phyloP scores from a whole-genome alignment of 2,888 invertebrate species.

The Megamerina dolium region DNA sequence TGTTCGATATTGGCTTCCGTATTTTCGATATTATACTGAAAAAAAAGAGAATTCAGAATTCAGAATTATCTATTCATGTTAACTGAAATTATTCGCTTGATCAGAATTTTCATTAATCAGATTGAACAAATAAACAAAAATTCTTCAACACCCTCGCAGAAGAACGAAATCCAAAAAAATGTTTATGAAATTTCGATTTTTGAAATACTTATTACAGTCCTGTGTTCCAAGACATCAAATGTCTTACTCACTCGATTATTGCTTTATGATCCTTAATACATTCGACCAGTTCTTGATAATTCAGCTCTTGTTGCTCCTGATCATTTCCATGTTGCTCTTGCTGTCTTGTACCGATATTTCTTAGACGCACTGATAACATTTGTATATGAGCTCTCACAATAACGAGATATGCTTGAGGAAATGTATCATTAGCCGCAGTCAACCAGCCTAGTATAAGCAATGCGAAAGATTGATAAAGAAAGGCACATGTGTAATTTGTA shows the following conservation, averaged over 20 bases:
- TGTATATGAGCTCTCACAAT: slow-evolving; percentile 35
- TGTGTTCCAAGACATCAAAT: too few species aligned
- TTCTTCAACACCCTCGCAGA: too few species aligned
- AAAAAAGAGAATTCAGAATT: too few species aligned
- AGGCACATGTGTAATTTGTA: slow-evolving; percentile 20
- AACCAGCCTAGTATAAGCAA: slow-evolving; percentile 18
- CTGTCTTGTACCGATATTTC: slow-evolving; percentile 15
- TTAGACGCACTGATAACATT: slow-evolving; percentile 30
- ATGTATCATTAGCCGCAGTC: slow-evolving; percentile 29
- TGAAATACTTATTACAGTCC: too few species aligned
- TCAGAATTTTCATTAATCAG: too few species aligned
- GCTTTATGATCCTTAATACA: slow-evolving; percentile 38
- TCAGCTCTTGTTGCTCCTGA: slow-evolving; percentile 7
- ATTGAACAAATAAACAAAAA: too few species aligned
- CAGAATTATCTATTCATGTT: too few species aligned
- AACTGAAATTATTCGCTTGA: too few species aligned
- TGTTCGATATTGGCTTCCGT: slow-evolving; percentile 50
- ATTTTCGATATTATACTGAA: slow-evolving; percentile 51
- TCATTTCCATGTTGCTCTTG: too few species aligned
- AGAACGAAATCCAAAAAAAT: too few species aligned
- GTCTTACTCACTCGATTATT: slow-evolving; percentile 32
- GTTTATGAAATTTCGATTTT: too few species aligned
- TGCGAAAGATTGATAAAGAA: slow-evolving; percentile 21
- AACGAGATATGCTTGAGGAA: slow-evolving; percentile 33
- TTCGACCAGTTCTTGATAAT: slow-evolving; percentile 25